Base-by-base conservation (phyloP, 2,888 invertebrate species). In the Epinotia ramella region DNA sequence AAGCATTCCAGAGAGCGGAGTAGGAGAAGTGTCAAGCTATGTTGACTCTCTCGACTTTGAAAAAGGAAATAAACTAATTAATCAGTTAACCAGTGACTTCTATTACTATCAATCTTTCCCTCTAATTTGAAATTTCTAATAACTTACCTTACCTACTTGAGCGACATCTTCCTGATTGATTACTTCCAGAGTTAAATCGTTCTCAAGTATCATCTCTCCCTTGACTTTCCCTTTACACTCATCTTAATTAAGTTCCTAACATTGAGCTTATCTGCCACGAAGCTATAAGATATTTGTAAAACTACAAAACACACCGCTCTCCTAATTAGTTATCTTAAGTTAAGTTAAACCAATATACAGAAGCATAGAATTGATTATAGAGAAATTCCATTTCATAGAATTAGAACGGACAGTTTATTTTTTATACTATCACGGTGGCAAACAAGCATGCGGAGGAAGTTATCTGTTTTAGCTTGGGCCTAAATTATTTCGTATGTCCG, bases 181-280 rank as follows among this genome's bases (percentile, higher is more conserved):
- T 40, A 40, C 40, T 40, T 9, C 9, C 9, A 53, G n/a, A n/a
- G 6, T 53, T 53, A 40, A 40, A 40, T n/a, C n/a, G 6, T 53
- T n/a, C n/a, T n/a, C 7, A 53, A 53, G n/a, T n/a, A 16, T n/a
- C 53, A 13, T n/a, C 59, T 33, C 56, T 24, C 28, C 63, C 12
- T 60, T 16, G 9, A 60, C 69, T 69, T 69, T 69, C 69, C 60
- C 69, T 69, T 69, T 69, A 69, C 60, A 24, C 68, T 57, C 13
- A 68, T 68, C 68, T 60, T 69, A 69, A 69, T 69, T 59, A 59
- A 69, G 60, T 69, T 46, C 69, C 28, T 69, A 59, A 33, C 66
- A 12, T 59, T 16, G 24, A 16, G 69, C 28, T 69, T 69, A 69
- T 69, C 59, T 69, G 57, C 60, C 44, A 46, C 60, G 24, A 24